Percentiles rank a stretch among this genome's conserved stretches.
Evolutionary conservation across 92 coral and sea anemone species (phyloP).

Genomic region (Epizoanthus illoricatus): DNA sequence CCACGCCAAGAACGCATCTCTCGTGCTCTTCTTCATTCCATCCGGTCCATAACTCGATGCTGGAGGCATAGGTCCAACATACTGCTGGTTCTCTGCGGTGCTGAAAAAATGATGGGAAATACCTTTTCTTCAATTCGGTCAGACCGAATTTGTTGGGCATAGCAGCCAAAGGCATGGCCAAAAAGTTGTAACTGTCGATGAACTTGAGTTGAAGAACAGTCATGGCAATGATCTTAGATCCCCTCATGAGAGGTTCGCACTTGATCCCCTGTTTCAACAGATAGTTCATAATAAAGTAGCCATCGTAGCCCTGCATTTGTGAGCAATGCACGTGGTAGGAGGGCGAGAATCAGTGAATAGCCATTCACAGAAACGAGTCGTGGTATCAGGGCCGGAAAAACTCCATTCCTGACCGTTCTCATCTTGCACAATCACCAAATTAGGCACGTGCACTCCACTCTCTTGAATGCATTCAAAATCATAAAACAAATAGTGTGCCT

Average conservation of each 20-base stretch:
- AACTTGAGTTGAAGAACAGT: background rate
- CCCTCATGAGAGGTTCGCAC: background rate
- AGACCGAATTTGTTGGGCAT: slow-evolving; percentile 1
- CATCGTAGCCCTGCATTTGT: no score
- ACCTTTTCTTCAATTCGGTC: slow-evolving; percentile 1
- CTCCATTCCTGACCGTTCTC: background rate
- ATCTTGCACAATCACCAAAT: background rate
- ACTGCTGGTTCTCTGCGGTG: background rate
- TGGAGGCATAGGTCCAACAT: background rate
- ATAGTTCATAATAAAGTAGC: no score
- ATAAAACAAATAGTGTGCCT: no score
- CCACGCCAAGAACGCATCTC: background rate
- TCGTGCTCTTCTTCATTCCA: background rate
- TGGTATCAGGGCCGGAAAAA: background rate
- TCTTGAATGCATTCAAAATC: background rate
- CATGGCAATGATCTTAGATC: slow-evolving; percentile 13
- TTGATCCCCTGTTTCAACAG: no score
- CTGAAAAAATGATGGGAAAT: background rate
- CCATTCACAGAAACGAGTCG: background rate
- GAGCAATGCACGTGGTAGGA: no score
- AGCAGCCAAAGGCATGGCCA: slow-evolving; percentile 28
- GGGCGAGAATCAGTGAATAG: background rate
- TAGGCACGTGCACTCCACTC: background rate
- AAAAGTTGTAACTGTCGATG: background rate
- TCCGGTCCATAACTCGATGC: no score